Conservation (phyloP, 2,797 vertebrate genomes). For the Pelodytes ibericus region DNA sequence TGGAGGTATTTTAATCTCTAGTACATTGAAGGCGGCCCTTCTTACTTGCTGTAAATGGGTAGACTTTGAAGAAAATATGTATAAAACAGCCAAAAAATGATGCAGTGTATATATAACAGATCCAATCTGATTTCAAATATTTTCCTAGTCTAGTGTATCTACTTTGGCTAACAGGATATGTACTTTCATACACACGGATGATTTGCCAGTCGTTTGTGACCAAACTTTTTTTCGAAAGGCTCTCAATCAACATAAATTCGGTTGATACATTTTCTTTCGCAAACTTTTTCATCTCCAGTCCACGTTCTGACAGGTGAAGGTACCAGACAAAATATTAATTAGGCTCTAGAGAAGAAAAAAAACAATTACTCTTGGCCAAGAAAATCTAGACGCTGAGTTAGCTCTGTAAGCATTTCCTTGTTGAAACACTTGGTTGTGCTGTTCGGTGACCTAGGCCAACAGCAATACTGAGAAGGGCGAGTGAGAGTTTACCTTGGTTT, state of each 20-base stretch:
- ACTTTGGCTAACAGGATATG: slow-evolving; percentile 23
- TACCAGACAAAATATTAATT: slow-evolving; percentile 51
- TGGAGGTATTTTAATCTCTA: too few species aligned
- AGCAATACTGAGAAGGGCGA: slow-evolving; percentile 21
- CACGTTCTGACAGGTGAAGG: slow-evolving; percentile 43
- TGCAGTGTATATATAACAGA: background rate
- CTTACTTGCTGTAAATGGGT: too few species aligned
- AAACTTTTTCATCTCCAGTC: slow-evolving; percentile 32
- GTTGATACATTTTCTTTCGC: slow-evolving; percentile 44
- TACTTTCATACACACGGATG: slow-evolving; percentile 6
- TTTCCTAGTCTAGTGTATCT: slow-evolving; percentile 24
- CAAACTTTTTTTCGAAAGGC: slow-evolving; percentile 13
- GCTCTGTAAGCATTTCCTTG: slow-evolving; percentile 50
- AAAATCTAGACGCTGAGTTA: slow-evolving; percentile 24
- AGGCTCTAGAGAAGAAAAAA: slow-evolving; percentile 38
- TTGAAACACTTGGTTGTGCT: slow-evolving; percentile 52
- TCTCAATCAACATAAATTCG: slow-evolving; percentile 43
- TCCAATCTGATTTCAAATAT: slow-evolving; percentile 10
- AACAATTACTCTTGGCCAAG: slow-evolving; percentile 14
- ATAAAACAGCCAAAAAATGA: background rate
- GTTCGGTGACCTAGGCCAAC: slow-evolving; percentile 20
- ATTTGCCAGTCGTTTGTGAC: slow-evolving; percentile 24
- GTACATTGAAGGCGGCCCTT: too few species aligned
- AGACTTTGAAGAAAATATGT: too few species aligned
- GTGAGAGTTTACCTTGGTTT: slow-evolving; percentile 28